Evolutionary conservation across 2,113 vertebrate genomes (phyloP).

Genomic region (Rhinoptilus africanus): DNA sequence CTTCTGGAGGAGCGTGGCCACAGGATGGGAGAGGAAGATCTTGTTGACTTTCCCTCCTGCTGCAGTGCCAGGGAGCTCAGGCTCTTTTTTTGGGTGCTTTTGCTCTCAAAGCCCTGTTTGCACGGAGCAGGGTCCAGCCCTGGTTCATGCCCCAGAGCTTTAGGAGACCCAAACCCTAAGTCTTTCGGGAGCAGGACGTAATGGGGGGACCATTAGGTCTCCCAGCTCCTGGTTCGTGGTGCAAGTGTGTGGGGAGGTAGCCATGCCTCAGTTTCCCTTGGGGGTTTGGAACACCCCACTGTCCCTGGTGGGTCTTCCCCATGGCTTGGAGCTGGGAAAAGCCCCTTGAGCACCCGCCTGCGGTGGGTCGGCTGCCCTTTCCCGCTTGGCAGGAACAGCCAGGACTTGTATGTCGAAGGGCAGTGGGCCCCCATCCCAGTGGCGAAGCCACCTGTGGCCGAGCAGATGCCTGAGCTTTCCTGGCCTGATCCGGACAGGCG

Average conservation of each 20-base stretch:
- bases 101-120: background rate
- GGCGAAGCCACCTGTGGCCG: background rate
- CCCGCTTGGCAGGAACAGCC: background rate
- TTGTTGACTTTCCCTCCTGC: background rate
- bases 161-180: background rate
- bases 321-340: background rate
- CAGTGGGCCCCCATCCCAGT: background rate
- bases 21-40: background rate
- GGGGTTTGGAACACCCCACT: background rate
- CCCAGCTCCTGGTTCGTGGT: background rate
- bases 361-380: background rate
- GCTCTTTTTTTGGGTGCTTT: background rate
- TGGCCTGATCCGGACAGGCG: background rate
- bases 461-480: slow-evolving; percentile 9
- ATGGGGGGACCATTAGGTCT: background rate
- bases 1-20: background rate
- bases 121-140: background rate
- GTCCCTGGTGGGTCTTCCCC: background rate
- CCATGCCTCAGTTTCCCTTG: background rate
- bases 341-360: background rate
- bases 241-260: rapidly evolving
- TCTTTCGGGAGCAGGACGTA: background rate
- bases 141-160: background rate
- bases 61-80: background rate
- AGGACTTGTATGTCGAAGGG: background rate